Evolutionary conservation across 2,113 vertebrate species (phyloP), one percentile per base, ranked within the genome.

Genomic region (Eptesicus fuscus): DNA sequence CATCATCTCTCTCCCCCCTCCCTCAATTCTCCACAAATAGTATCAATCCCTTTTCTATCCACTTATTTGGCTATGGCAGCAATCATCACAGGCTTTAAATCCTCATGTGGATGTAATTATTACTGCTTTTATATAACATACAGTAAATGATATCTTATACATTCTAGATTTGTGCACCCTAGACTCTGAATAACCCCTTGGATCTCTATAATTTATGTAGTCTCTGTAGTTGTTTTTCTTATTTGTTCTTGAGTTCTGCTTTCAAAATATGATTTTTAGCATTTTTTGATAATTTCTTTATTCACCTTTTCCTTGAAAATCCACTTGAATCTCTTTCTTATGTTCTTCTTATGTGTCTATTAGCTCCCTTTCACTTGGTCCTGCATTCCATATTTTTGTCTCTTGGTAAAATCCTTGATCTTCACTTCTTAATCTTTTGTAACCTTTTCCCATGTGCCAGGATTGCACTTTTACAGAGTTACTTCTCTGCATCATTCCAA

Each of bases 241-340:
- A 14, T 71, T 83, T 51, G 53, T 83, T 93, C 51, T 95, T 71
- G 69, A 67, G 22, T 84, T 89, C 17, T 88, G 28, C 18, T 90
- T 88, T 89, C 53, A 94, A 94, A 80, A 77, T n/a, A 87, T 40
- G 4, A 37, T 82, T 85, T 85, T 89, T 35, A 94, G 25, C 1
- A 40, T 61, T n/a, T 85, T 83, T 79, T 25, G 44, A 35, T 76
- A 4, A 30, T 71, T 87, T 86, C 9, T 77, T 65, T 90, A 11
- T 47, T 88, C 17, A 49, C 5, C 18, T 79, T 93, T 94, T 32
- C 28, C 22, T 59, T 93, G 63, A 86, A 91, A 71, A 56, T 47
- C 9, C 10, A 59, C 47, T 5, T 28, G 5, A 12, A n/a, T 77
- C 7, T 70, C 37, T 92, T 61, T 51, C 37, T 32, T 32, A 2